Evolutionary conservation across 2,113 vertebrate species (phyloP), one percentile per base, ranked within the genome.

Genomic region (Gobius niger): DNA sequence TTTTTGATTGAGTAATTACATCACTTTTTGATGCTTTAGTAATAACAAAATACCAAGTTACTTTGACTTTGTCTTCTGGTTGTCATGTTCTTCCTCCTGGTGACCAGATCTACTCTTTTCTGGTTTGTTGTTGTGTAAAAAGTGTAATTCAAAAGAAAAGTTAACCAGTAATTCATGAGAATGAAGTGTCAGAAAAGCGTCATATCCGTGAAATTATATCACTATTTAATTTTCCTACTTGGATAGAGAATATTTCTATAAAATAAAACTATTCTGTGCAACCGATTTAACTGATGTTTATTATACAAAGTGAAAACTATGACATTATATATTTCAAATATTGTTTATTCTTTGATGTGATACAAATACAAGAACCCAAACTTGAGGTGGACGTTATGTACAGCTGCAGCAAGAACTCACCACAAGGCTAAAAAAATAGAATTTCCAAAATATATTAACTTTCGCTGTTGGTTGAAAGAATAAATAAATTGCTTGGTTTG

Each of bases 291-390:
- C 61, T 53, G 57, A 24, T 24, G 24, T 34, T 46, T 54, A 14
- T n/a, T 63, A 34, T 6, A 24, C 70, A 77, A 65, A 72, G 75
- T 76, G 70, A 62, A 0, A 5, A 67, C n/a, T 19, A 47, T 57
- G 16, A 50, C 11, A 49, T 9, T 10, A 7, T 46, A 57, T 40
- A 72, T 85, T 87, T 77, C 44, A 82, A 81, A 78, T 64, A 24
- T 42, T 53, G 57, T 92, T 90, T 88, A 87, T 90, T 74, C 78
- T 82, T 65, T 63, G 65, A 69, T 83, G 80, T 53, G 59, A 80
- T 82, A 83, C 79, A 84, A 88, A 91, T 82, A 76, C 64, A 63
- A 73, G 67, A 68, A 68, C 67, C 59, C 66, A 47, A 68, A 73
- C 62, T 62, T 78, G 65, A 74, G 13, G 75, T 74, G 63, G 70